phyloP scores from a whole-genome alignment of 2,113 vertebrate species.

The Sisor rabdophorus region DNA sequence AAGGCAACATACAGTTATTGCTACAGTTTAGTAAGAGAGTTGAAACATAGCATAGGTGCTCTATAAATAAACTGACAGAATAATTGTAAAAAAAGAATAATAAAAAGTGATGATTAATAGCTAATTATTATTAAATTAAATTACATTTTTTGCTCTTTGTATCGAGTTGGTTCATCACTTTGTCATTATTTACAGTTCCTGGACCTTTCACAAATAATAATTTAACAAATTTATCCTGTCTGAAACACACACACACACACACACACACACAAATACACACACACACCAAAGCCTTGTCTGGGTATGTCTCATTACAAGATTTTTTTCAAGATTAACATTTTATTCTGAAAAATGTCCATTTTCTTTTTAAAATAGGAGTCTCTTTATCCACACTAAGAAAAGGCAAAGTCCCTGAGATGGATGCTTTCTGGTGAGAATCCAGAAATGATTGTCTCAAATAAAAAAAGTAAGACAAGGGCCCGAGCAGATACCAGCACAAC shows the following conservation, averaged over 20 bases:
- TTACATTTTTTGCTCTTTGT: slow-evolving; percentile 17
- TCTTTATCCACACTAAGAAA: slow-evolving; percentile 42
- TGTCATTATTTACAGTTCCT: slow-evolving; percentile 25
- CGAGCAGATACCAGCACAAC: background rate
- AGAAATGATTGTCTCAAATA: slow-evolving; percentile 84
- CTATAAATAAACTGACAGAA: slow-evolving; percentile 59
- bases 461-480: slow-evolving; percentile 35
- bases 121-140: slow-evolving; percentile 45
- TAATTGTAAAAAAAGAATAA: slow-evolving; percentile 34
- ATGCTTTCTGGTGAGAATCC: slow-evolving; percentile 72
- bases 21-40: slow-evolving; percentile 77
- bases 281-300: slow-evolving; percentile 89
- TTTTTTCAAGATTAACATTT: slow-evolving; percentile 51
- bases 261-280: slow-evolving; percentile 55
- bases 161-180: slow-evolving; percentile 17
- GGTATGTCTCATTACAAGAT: slow-evolving; percentile 66
- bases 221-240: slow-evolving; percentile 50
- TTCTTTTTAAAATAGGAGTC: slow-evolving; percentile 46
- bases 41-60: slow-evolving; percentile 52
- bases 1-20: slow-evolving; percentile 77
- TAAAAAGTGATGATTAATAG: slow-evolving; percentile 37
- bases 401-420: slow-evolving; percentile 80
- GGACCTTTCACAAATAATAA: slow-evolving; percentile 9
- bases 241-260: slow-evolving; percentile 54
- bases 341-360: slow-evolving; percentile 32